These are phyloP conservation scores for Cephonodes hylas DNA, from an alignment of 2,888 invertebrate species.

Conservation along the genomic window DNA sequence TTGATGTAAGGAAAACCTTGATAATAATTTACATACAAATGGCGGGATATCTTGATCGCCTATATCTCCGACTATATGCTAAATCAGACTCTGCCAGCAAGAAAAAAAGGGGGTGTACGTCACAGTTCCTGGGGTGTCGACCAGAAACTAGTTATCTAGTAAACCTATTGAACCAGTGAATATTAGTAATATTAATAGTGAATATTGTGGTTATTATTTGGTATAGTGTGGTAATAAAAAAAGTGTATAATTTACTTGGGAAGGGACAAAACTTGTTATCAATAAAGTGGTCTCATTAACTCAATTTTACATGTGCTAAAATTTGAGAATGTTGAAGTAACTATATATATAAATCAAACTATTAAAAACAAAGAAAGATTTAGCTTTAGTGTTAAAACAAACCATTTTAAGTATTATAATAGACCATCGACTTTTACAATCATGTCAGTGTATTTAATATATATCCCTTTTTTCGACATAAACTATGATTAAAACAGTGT, in stretches of 20 bases:
- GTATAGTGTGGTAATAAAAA: too few species aligned
- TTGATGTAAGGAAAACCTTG: too few species aligned
- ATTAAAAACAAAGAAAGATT: background rate
- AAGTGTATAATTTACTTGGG: too few species aligned
- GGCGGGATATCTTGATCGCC: too few species aligned
- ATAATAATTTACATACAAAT: too few species aligned
- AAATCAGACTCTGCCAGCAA: constrained; percentile 16
- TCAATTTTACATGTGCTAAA: too few species aligned
- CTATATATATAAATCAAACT: background rate
- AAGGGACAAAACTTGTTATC: background rate
- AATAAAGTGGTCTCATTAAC: too few species aligned
- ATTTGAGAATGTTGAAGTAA: too few species aligned
- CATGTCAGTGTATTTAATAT: background rate
- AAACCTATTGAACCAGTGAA: constrained; percentile 22
- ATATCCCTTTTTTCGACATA: too few species aligned
- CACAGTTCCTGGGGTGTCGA: constrained; percentile 35
- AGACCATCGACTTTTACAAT: background rate
- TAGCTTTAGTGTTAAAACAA: background rate
- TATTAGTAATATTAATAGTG: too few species aligned
- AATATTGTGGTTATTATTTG: constrained; percentile 33
- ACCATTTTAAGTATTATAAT: background rate
- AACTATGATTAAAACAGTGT: too few species aligned
- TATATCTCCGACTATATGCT: background rate
- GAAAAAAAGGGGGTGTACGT: constrained; percentile 28
- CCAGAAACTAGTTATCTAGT: constrained; percentile 30